Base-by-base conservation (phyloP, 2,113 vertebrate species). In the Lathamus discolor region DNA sequence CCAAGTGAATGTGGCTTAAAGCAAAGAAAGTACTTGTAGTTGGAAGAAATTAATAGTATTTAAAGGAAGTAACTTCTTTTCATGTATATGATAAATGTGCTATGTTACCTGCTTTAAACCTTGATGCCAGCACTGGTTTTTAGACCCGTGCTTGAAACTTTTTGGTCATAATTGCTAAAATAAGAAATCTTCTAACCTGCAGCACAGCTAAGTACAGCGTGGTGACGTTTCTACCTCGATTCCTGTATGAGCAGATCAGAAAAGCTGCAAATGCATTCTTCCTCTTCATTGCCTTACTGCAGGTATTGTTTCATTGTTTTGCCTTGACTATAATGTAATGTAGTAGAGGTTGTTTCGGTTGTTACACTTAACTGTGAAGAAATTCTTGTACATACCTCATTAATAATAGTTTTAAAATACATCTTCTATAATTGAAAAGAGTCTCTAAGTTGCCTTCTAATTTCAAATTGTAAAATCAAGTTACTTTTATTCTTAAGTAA, bases 251-350 rank as follows among this genome's bases (percentile, higher is more conserved):
- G 98, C 99, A 99, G 99, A 99, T 99, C 97, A 98, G 99, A 95
- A 99, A 99, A 97, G 99, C 99, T 88, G 99, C 99, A 95, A 99
- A 99, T 91, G 99, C 99, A 96, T 99, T 99, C 98, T 99, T 99
- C 97, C 99, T 99, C 95, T 99, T 99, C 98, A 99, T 99, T 97
- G 99, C 99, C 97, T 99, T 99, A 98, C 98, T 99, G 98, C 99
- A 99, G 99, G 99, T 99, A 99, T 87, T 62, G 13, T 70, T 88
- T 62, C 75, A 33, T 14, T 91, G 33, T 13, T 73, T 93, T 70
- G 10, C 6, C 13, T 83, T 69, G 23, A 4, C 51, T 62, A 28
- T 46, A 35, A 88, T 9, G 23, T 68, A 49, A 43, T 41, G 51
- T 18, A 39, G 33, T n/a, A 33, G 2, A 52, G 77, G 8, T 51